Percentiles rank a stretch among this genome's conserved stretches.
Evolutionary conservation across 2,888 invertebrate genomes (phyloP).

Genomic region (Tipula helvola): DNA sequence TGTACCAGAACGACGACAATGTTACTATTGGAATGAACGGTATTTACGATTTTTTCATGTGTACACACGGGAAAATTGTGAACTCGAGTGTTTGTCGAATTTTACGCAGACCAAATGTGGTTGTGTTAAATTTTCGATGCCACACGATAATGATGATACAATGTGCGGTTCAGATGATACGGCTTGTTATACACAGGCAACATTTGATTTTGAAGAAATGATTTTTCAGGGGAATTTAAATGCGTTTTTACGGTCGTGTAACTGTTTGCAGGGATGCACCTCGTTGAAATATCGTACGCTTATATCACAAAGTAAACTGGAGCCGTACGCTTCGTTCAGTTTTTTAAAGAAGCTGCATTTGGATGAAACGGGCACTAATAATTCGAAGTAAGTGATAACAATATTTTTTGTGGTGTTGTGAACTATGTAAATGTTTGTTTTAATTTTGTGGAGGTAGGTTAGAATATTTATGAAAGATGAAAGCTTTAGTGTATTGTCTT

Average conservation of each 20-base stretch:
- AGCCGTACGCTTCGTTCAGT: conserved; percentile 19
- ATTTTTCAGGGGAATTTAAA: not conserved
- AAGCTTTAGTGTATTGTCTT: too few species aligned
- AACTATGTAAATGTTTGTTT: too few species aligned
- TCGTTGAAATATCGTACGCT: conserved; percentile 51
- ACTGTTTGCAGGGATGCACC: conserved; percentile 49
- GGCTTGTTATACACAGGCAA: not conserved
- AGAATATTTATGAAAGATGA: too few species aligned
- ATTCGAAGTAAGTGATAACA: not conserved
- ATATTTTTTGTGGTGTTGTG: too few species aligned
- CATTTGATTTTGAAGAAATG: conserved; percentile 15
- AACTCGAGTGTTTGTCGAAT: conserved; percentile 57
- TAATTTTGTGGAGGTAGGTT: too few species aligned
- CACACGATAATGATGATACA: conserved; percentile 14
- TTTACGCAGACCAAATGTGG: conserved; percentile 48
- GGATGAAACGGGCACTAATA: not conserved
- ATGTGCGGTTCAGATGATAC: conserved; percentile 11
- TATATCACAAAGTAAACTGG: conserved; percentile 48
- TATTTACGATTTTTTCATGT: conserved; percentile 45
- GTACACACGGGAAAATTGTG: conserved; percentile 60
- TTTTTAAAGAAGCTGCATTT: not conserved
- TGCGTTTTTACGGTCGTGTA: conserved; percentile 33
- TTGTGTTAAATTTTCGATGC: conserved; percentile 58
- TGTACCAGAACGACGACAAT: conserved; percentile 43
- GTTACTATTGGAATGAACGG: conserved; percentile 48